Base-by-base conservation (phyloP, 2,797 vertebrate species). In the Adrianichthys oophorus region DNA sequence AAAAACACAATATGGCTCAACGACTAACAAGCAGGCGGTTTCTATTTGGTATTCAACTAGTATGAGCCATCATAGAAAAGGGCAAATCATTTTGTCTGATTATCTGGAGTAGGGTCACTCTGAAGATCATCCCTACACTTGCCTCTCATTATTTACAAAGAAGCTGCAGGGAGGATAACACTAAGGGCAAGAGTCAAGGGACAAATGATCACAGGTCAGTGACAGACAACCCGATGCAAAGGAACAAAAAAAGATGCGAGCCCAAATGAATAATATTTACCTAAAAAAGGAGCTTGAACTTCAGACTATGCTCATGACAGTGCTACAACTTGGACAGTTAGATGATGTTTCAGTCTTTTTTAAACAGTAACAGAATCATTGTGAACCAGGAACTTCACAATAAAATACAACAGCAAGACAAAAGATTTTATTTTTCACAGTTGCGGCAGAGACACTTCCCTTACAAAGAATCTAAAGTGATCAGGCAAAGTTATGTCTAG, bases 1-100 rank as follows among this genome's bases (percentile, higher is more conserved):
- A 67, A 71, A 86, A 70, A 79, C 67, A 72, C 41, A 12, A 52
- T 52, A 55, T 72, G 70, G 80, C 76, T 29, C 51, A 66, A 69
- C 73, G 62, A 51, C 72, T 70, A 80, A 76, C 74, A 59, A 71
- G 68, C 57, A 70, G 62, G 67, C 63, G 60, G 59, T 59, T 48
- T 48, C 55, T 48, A 71, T 77, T 66, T 72, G 45, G 41, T 65
- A 48, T 61, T 56, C 46, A 56, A 78, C 41, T 55, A 41, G 18
- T 58, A 59, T 51, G 57, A 69, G 41, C 55, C 48, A 37, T 52
- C 47, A 55, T 53, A 57, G 37, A 53, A 48, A 63, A 44, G 12
- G 44, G 51, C 29, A 47, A 10, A 55, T 68, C 14, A 29, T 42
- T 59, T 40, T 17, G 45, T 24, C 41, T 55, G 52, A 53, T 72